These are phyloP conservation scores for Bothrops jararaca DNA, from an alignment of 2,113 vertebrate genomes.

Conservation along the genomic window DNA sequence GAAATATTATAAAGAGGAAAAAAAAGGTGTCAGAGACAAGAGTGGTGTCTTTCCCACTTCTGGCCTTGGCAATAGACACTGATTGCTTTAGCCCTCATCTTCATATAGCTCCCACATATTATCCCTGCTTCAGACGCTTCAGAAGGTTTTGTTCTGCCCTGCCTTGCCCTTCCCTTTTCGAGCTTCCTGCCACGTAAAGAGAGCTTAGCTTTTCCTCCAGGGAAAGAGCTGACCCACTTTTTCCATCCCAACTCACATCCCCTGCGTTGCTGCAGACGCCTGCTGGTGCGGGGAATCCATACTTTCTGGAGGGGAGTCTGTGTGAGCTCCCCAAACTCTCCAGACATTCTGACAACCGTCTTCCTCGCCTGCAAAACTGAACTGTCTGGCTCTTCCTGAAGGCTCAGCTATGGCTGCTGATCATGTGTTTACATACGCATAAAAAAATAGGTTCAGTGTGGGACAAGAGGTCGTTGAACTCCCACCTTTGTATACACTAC, in stretches of 20 bases:
- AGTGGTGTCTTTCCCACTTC: neutral
- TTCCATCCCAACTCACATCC: slow-evolving; percentile 79
- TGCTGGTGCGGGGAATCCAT: slow-evolving; percentile 81
- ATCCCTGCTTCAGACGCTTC: neutral
- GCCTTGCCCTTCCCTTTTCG: neutral
- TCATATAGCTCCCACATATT: neutral
- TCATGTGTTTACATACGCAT: slow-evolving; percentile 15
- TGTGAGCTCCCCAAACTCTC: slow-evolving; percentile 70
- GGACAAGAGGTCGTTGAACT: slow-evolving; percentile 32
- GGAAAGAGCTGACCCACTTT: too few species aligned
- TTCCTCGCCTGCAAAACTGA: neutral
- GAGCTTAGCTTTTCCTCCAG: neutral
- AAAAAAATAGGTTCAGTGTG: neutral
- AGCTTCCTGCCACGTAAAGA: neutral
- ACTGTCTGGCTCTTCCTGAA: slow-evolving; percentile 15
- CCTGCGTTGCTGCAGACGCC: slow-evolving; percentile 72
- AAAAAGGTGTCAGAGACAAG: neutral
- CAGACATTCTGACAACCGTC: slow-evolving; percentile 58
- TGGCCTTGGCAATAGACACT: neutral
- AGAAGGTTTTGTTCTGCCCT: neutral
- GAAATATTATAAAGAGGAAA: neutral
- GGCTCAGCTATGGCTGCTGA: neutral
- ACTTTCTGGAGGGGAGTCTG: slow-evolving; percentile 86
- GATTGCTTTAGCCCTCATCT: neutral
- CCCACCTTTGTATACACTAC: slow-evolving; percentile 49